These are phyloP conservation scores for silkworm (Bombyx mori) DNA, from an alignment of 1,140 invertebrate genomes.

Conservation along the genomic window ASM3026992v2 NC_085122.1:773501-774000, in stretches of 20 bases:
- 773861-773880: slow-evolving; percentile 73
- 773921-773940: slow-evolving; percentile 44
- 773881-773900: slow-evolving; percentile 75
- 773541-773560: slow-evolving; percentile 59
- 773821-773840: slow-evolving; percentile 81
- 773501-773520: slow-evolving; percentile 9
- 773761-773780: slow-evolving; percentile 81
- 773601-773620: slow-evolving; percentile 72
- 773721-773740: slow-evolving; percentile 56
- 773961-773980: slow-evolving; percentile 79
- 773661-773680: slow-evolving; percentile 81
- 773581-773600: slow-evolving; percentile 73
- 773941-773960: slow-evolving; percentile 70
- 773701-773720: slow-evolving; percentile 75
- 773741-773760: slow-evolving; percentile 74
- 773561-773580: slow-evolving; percentile 60
- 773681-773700: slow-evolving; percentile 79
- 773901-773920: slow-evolving; percentile 73
- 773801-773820: slow-evolving; percentile 77
- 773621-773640: slow-evolving; percentile 63
- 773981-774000: slow-evolving; percentile 70
- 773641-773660: slow-evolving; percentile 71
- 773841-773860: slow-evolving; percentile 71
- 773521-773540: slow-evolving; percentile 49
- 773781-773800: slow-evolving; percentile 78